Evolutionary conservation across 1,140 invertebrate genomes (phyloP).

Genomic region (Watersipora subatra): DNA sequence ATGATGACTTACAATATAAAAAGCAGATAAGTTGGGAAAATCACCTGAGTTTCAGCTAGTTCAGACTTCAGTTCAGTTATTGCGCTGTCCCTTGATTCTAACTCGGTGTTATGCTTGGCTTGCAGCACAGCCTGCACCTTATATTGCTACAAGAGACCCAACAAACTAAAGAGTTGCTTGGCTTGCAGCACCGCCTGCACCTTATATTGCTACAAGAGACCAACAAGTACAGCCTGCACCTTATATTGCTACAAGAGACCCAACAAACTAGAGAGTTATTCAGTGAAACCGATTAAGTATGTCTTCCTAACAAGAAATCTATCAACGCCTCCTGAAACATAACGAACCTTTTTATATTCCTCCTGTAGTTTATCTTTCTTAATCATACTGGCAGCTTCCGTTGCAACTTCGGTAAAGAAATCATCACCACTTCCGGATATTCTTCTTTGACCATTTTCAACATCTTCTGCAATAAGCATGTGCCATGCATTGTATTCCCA

Average conservation of each 20-base stretch:
- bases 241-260: constrained; percentile 32
- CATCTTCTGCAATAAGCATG: not conserved
- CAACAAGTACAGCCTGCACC: constrained; percentile 25
- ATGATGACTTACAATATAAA: too few species aligned
- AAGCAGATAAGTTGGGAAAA: too few species aligned
- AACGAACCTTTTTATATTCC: constrained; percentile 40
- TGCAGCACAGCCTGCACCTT: constrained; percentile 28
- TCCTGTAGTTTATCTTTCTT: constrained; percentile 52
- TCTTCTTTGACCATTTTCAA: constrained; percentile 5
- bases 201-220: constrained; percentile 31
- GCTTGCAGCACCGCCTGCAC: constrained; percentile 26
- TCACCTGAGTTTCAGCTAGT: constrained; percentile 47
- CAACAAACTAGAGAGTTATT: too few species aligned
- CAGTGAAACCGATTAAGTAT: too few species aligned
- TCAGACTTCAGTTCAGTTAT: constrained; percentile 49
- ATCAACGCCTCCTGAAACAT: too few species aligned
- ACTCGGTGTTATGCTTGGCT: constrained; percentile 47
- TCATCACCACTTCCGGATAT: constrained; percentile 18
- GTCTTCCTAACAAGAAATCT: too few species aligned
- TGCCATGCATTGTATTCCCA: too few species aligned
- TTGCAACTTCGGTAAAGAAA: constrained; percentile 55
- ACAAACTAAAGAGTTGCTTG: too few species aligned
- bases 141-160: constrained; percentile 30
- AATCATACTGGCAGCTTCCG: constrained; percentile 51
- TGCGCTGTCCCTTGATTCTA: constrained; percentile 54